Evolutionary conservation across 2,113 vertebrate species (phyloP), one percentile per base, ranked within the genome.

Genomic region (Protomyctophum bolini): DNA sequence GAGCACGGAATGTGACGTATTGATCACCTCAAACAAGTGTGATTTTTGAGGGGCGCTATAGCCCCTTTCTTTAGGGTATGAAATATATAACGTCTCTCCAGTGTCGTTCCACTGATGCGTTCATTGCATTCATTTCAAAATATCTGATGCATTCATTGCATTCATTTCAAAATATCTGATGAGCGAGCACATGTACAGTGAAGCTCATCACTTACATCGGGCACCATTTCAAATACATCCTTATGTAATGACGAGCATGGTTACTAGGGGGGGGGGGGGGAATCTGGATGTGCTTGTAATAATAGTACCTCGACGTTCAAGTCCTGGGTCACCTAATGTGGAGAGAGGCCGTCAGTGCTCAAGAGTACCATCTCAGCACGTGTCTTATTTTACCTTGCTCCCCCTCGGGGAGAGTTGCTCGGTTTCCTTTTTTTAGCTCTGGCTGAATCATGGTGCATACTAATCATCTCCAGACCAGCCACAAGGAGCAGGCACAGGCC

Each of bases 391-490:
- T 87, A 86, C 62, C 74, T 61, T 11, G 10, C 76, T 10, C 70
- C 76, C 74, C 82, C 68, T 55, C 2, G 21, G 47, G 76, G 77
- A n/a, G 83, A 86, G 33, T 41, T 41, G 33, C 70, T 81, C 74
- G 80, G 66, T 79, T 87, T 86, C 89, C 84, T 89, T 84, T 91
- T 91, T 90, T 90, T 88, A 90, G 84, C 86, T 68, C 65, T 0
- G 51, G 89, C 89, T 91, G 90, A 90, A 85, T 91, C 90, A 91
- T 67, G 75, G 76, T 70, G 72, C 48, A 70, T 41, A 41, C 33
- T 41, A 41, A 41, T 41, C 3, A 41, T 41, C 33, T 41, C 3
- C 33, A n/a, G n/a, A 41, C 33, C 33, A 41, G 33, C 33, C 3
- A 3, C 33, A 21, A 21, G 21, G 21, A 21, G 21, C 21, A 21